A percentile compares a stretch with the other conserved stretches of the same genome.
These are phyloP conservation scores for Esox masquinongy DNA, from an alignment of 2,797 vertebrate species.

Conservation along the genomic window DNA sequence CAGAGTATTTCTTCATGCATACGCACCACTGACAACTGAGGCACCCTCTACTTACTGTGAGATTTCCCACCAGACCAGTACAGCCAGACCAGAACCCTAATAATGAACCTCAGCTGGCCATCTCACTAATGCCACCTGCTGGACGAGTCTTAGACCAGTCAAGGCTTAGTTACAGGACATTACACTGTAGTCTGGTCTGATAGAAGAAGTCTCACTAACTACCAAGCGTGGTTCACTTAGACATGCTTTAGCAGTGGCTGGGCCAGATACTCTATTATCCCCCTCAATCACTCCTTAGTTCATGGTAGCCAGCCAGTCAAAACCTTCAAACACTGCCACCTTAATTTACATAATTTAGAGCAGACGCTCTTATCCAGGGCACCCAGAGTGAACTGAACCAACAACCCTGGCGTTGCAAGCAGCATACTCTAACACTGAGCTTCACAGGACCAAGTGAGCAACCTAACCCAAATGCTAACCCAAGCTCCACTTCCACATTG, in stretches of 20 bases:
- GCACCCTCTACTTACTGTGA: no score
- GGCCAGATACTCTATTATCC: not conserved
- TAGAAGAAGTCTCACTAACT: not conserved
- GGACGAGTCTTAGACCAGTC: slow-evolving; percentile 46
- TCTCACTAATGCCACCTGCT: slow-evolving; percentile 62
- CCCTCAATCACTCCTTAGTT: not conserved
- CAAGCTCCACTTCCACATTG: not conserved
- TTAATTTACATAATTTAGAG: no score
- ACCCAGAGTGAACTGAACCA: no score
- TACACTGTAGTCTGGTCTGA: not conserved
- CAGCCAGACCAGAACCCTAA: slow-evolving; percentile 2
- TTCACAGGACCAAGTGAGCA: not conserved
- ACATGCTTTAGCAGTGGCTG: not conserved
- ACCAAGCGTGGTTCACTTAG: not conserved
- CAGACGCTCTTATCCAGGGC: no score
- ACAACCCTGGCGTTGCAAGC: no score
- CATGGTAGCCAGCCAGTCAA: not conserved
- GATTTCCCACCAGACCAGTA: slow-evolving; percentile 7
- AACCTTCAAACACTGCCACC: not conserved
- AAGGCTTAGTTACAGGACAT: slow-evolving; percentile 16
- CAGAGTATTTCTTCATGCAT: no score
- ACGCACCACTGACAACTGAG: no score
- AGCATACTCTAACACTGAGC: no score
- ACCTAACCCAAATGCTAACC: not conserved
- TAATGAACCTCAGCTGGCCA: slow-evolving; percentile 24